Evolutionary conservation across 2,113 vertebrate species (phyloP).

Genomic region (Anhinga anhinga): DNA sequence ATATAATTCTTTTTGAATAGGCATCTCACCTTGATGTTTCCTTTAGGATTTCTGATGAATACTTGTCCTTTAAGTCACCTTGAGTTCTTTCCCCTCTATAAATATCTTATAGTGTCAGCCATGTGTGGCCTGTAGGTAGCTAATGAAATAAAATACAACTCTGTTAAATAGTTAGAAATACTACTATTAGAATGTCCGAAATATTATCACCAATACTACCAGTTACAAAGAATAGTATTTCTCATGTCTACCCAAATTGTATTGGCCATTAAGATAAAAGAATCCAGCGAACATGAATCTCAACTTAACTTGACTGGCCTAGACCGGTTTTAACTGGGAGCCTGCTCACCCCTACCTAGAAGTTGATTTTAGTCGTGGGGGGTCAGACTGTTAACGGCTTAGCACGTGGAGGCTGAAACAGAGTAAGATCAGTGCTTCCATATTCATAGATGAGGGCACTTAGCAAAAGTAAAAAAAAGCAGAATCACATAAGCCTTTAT

Average conservation of each 20-base stretch:
- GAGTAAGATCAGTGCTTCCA: background rate
- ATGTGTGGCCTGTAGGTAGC: background rate
- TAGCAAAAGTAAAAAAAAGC: background rate
- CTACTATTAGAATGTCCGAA: background rate
- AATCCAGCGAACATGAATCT: background rate
- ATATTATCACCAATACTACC: background rate
- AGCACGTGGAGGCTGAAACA: background rate
- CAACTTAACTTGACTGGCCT: background rate
- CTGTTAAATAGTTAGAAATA: background rate
- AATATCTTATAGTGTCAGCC: background rate
- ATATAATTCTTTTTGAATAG: background rate
- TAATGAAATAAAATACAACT: background rate
- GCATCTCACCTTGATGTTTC: background rate
- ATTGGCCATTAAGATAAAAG: background rate
- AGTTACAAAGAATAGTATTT: background rate
- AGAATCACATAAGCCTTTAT: background rate
- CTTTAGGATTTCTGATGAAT: background rate
- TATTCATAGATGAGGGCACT: background rate
- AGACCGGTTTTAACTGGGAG: background rate
- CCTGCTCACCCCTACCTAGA: background rate
- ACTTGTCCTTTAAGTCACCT: background rate
- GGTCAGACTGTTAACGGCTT: background rate
- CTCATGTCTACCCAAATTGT: background rate
- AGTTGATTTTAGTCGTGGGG: background rate
- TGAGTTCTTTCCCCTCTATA: background rate